Conservation (phyloP, 2,888 invertebrate genomes). For the Amphipoea oculea region DNA sequence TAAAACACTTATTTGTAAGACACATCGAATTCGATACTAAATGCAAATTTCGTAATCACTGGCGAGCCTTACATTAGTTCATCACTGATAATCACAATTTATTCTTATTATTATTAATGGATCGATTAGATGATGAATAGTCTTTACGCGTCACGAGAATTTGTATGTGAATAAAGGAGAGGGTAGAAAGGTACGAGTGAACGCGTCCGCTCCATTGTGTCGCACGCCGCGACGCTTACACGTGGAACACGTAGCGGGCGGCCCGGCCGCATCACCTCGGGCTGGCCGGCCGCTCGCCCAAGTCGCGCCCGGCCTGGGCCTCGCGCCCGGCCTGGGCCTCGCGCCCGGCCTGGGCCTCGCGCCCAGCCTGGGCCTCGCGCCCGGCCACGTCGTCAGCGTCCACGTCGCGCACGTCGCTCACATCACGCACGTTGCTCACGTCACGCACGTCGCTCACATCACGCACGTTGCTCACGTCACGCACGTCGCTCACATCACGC, state of each 20-base stretch:
- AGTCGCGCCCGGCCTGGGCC: background rate
- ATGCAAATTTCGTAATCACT: slow-evolving; percentile 59
- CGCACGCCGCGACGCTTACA: slow-evolving; percentile 1
- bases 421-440: background rate
- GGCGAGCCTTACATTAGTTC: slow-evolving; percentile 49
- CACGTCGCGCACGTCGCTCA: background rate
- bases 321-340: too few species aligned
- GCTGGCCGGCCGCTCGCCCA: background rate
- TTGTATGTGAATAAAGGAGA: slow-evolving; percentile 2
- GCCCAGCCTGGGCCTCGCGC: too few species aligned
- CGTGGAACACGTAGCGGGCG: slow-evolving; percentile 23
- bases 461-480: background rate
- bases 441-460: background rate
- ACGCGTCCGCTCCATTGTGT: slow-evolving; percentile 5
- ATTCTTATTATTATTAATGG: slow-evolving; percentile 38
- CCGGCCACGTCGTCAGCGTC: too few species aligned
- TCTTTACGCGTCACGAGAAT: slow-evolving; percentile 41
- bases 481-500: background rate
- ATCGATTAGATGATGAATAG: slow-evolving; percentile 48
- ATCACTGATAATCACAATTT: slow-evolving; percentile 58
- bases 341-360: too few species aligned
- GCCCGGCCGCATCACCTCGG: slow-evolving; percentile 31
- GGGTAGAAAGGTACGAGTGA: slow-evolving; percentile 1
- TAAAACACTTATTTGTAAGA: slow-evolving; percentile 59
- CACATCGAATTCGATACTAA: slow-evolving; percentile 61